Conservation (phyloP, 2,113 vertebrate species). For the Channa maculata region DNA sequence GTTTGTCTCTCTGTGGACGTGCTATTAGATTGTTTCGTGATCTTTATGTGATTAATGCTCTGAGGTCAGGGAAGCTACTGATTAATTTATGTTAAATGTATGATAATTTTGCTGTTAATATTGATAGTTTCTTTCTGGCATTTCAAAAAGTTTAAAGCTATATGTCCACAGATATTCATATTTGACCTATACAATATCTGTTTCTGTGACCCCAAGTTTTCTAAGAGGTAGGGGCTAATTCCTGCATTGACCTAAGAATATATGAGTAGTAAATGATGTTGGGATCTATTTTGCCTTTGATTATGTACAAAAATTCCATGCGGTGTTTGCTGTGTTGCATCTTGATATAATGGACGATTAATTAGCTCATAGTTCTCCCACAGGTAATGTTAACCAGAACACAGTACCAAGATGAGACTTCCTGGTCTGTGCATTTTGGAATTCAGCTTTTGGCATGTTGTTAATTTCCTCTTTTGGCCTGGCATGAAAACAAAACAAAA, state of each 20-base stretch:
- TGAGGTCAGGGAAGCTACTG: constrained; percentile 50
- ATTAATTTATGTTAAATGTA: background rate
- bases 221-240: background rate
- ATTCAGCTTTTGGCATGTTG: constrained; percentile 58
- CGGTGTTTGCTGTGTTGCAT: constrained; percentile 23
- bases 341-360: constrained; percentile 62
- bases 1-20: constrained; percentile 12
- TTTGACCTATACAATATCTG: background rate
- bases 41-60: constrained; percentile 48
- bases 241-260: constrained; percentile 1
- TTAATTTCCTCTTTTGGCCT: constrained; percentile 43
- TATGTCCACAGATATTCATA: background rate
- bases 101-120: background rate
- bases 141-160: no score
- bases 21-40: constrained; percentile 10
- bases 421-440: constrained; percentile 34
- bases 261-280: background rate
- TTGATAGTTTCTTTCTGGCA: background rate
- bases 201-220: constrained; percentile 3
- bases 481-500: constrained; percentile 30
- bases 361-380: constrained; percentile 58
- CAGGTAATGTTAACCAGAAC: constrained; percentile 46
- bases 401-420: constrained; percentile 39
- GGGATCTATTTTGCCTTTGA: constrained; percentile 39
- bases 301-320: constrained; percentile 18